These are phyloP conservation scores for Pogonocichla stellata DNA, from an alignment of 2,113 vertebrate species.

Conservation along the genomic window DNA sequence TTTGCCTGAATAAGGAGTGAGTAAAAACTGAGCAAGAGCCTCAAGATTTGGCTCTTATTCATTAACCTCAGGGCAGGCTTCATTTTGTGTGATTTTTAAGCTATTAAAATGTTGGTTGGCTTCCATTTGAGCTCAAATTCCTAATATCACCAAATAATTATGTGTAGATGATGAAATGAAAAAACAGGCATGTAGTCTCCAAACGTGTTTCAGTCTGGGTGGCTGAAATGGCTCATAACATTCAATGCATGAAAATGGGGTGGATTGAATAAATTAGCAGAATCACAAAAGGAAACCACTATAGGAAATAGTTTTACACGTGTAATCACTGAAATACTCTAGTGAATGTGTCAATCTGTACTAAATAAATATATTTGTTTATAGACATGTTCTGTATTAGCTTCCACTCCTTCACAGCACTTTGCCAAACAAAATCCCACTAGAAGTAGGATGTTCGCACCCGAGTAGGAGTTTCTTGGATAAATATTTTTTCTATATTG, in stretches of 20 bases:
- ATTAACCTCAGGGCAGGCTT: constrained; percentile 65
- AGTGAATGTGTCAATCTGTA: constrained; percentile 77
- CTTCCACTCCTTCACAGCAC: constrained; percentile 75
- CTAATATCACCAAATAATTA: constrained; percentile 66
- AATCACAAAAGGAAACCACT: constrained; percentile 83
- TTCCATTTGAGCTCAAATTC: constrained; percentile 62
- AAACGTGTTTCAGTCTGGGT: constrained; percentile 58
- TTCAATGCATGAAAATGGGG: constrained; percentile 69
- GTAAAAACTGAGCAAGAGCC: constrained; percentile 4
- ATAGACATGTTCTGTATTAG: constrained; percentile 81
- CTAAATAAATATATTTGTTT: constrained; percentile 86
- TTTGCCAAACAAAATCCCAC: constrained; percentile 82
- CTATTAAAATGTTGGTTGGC: constrained; percentile 52
- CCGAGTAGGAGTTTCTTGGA: constrained; percentile 80
- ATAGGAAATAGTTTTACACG: constrained; percentile 79
- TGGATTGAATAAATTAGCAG: constrained; percentile 79
- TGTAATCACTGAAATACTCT: constrained; percentile 75
- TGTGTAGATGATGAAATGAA: constrained; percentile 68
- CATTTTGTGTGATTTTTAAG: constrained; percentile 61
- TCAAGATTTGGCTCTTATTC: constrained; percentile 58
- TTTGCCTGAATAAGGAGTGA: constrained; percentile 44
- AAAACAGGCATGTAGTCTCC: constrained; percentile 57
- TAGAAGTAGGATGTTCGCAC: constrained; percentile 83
- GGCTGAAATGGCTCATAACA: constrained; percentile 63
- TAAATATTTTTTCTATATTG: constrained; percentile 85